Conservation (phyloP, 2,113 vertebrate genomes). For the Lampris incognitus region DNA sequence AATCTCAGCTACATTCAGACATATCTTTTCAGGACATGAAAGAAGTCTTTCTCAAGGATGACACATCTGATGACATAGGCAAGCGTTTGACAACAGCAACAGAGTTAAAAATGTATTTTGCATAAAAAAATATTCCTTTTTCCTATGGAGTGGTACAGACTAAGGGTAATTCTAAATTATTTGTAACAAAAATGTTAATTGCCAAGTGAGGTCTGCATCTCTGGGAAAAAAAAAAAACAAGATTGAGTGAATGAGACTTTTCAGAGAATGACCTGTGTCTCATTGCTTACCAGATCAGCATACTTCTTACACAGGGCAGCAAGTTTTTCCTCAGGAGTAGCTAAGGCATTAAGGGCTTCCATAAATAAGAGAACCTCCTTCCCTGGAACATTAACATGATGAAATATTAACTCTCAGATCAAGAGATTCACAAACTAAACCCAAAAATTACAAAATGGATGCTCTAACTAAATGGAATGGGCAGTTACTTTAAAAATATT, state of each 20-base stretch:
- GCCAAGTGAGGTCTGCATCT: too few species aligned
- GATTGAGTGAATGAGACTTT: neutral
- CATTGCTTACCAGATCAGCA: conserved; percentile 91
- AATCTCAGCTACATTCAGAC: too few species aligned
- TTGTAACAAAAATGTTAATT: too few species aligned
- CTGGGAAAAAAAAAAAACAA: too few species aligned
- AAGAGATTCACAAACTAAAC: neutral
- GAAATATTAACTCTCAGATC: neutral
- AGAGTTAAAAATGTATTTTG: too few species aligned
- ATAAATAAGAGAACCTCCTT: conserved; percentile 97
- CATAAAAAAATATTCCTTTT: too few species aligned
- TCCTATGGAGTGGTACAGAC: too few species aligned
- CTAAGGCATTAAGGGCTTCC: conserved; percentile 94
- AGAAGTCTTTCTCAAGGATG: too few species aligned
- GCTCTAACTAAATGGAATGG: neutral
- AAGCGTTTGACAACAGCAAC: too few species aligned
- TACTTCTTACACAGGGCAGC: conserved; percentile 99
- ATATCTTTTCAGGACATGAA: too few species aligned
- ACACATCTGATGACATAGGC: too few species aligned
- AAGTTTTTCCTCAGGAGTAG: conserved; percentile 96
- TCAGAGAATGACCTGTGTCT: neutral
- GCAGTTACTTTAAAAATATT: neutral
- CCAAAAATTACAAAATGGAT: neutral
- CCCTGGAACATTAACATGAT: conserved; percentile 79
- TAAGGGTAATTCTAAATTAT: too few species aligned